These are phyloP conservation scores for Platycheirus rosarum DNA, from an alignment of 2,888 invertebrate species.

Conservation along the genomic window DNA sequence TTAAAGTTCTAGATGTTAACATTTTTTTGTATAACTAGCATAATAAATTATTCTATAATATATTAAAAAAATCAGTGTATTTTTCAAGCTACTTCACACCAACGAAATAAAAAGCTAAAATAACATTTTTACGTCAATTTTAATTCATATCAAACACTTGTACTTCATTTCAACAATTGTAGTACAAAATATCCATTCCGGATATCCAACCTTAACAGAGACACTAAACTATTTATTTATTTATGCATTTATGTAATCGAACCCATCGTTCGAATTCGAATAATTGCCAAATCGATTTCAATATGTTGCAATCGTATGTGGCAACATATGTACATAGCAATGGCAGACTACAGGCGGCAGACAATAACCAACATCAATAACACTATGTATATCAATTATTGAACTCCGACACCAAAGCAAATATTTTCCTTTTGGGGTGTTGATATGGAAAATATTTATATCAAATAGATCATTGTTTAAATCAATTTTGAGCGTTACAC, in stretches of 20 bases:
- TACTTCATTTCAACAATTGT: too few relatives aligned
- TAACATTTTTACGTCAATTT: too few relatives aligned
- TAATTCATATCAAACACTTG: too few relatives aligned
- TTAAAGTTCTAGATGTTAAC: too few relatives aligned
- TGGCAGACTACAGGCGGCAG: not conserved
- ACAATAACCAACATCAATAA: slow-evolving; percentile 36
- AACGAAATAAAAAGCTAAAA: too few relatives aligned
- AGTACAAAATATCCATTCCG: too few relatives aligned
- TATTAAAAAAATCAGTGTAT: too few relatives aligned
- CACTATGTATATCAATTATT: slow-evolving; percentile 20
- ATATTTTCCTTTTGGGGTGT: slow-evolving; percentile 39
- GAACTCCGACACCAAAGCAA: slow-evolving; percentile 46
- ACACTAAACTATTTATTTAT: not conserved
- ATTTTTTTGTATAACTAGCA: too few relatives aligned
- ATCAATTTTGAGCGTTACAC: slow-evolving; percentile 58
- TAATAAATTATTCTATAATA: too few relatives aligned
- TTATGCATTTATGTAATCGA: slow-evolving; percentile 47
- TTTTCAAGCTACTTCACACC: too few relatives aligned
- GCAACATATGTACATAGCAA: too few relatives aligned
- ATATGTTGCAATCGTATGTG: slow-evolving; percentile 30
- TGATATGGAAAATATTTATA: slow-evolving; percentile 65
- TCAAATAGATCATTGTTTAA: slow-evolving; percentile 68
- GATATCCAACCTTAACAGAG: too few relatives aligned
- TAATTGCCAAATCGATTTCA: slow-evolving; percentile 50
- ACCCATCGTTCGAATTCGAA: slow-evolving; percentile 29